phyloP scores from a whole-genome alignment of 2,797 vertebrate species.

The Tapirus indicus region DNA sequence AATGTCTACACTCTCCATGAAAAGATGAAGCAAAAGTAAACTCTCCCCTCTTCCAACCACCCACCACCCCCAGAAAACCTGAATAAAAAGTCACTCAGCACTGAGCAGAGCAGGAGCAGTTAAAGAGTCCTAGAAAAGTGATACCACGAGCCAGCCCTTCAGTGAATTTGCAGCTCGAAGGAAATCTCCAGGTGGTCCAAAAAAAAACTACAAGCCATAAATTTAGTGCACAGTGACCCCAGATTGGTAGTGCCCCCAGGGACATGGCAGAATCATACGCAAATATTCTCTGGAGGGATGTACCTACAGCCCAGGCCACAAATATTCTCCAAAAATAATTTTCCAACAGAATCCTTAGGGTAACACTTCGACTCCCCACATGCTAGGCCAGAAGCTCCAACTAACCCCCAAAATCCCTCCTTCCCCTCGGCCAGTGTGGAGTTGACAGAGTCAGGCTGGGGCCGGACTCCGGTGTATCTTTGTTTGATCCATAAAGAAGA shows the following conservation, averaged over 20 bases:
- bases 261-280: neutral
- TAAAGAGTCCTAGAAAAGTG: neutral
- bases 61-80: neutral
- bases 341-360: neutral
- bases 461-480: neutral
- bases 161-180: neutral
- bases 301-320: neutral
- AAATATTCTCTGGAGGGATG: neutral
- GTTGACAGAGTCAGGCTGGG: neutral
- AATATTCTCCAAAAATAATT: neutral
- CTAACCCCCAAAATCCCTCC: neutral
- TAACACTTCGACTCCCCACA: neutral
- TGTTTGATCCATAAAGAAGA: neutral
- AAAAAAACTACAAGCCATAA: neutral
- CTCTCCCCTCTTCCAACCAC: neutral
- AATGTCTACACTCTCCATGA: neutral
- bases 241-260: no score
- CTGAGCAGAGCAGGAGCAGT: neutral
- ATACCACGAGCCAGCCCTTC: neutral
- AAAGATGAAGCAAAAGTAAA: neutral
- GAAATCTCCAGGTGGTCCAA: neutral
- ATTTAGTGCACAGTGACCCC: neutral
- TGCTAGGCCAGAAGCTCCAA: neutral
- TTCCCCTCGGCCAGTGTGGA: neutral
- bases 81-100: neutral